Evolutionary conservation across 2,113 vertebrate genomes (phyloP).

Genomic region (Chinchilla lanigera): DNA sequence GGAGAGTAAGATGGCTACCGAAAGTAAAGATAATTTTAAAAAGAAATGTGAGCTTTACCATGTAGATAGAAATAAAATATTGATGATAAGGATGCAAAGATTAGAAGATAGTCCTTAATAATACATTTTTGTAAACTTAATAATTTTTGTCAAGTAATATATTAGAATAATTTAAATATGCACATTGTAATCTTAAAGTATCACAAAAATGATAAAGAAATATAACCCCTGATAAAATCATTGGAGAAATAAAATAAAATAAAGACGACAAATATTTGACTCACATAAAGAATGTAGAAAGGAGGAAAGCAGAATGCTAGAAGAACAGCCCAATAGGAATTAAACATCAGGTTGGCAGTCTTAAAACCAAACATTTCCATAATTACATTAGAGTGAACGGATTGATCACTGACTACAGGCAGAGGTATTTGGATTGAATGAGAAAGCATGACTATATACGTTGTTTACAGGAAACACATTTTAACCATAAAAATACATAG

Average conservation of each 20-base stretch:
- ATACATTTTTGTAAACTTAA: not conserved
- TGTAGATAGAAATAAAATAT: not conserved
- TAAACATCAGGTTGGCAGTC: not conserved
- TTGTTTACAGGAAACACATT: not conserved
- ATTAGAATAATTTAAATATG: slow-evolving; percentile 32
- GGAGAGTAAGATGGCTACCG: not conserved
- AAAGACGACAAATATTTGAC: not conserved
- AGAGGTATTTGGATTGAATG: not conserved
- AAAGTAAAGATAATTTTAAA: slow-evolving; percentile 21
- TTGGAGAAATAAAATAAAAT: not conserved
- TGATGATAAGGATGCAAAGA: not conserved
- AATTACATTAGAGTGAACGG: not conserved
- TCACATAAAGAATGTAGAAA: not conserved
- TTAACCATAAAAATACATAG: not conserved
- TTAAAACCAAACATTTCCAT: not conserved
- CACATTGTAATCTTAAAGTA: not conserved
- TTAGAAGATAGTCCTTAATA: not conserved
- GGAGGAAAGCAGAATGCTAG: not conserved
- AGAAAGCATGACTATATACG: not conserved
- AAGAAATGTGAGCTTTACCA: not conserved
- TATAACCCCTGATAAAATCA: not conserved
- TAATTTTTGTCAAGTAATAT: not conserved
- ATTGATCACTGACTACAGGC: not conserved
- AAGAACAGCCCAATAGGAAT: not conserved
- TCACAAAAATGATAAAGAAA: not conserved